Percentiles rank a stretch among this genome's conserved stretches.
These are phyloP conservation scores for Circaetus gallicus DNA, from an alignment of 2,113 vertebrate species.

Conservation along the genomic window DNA sequence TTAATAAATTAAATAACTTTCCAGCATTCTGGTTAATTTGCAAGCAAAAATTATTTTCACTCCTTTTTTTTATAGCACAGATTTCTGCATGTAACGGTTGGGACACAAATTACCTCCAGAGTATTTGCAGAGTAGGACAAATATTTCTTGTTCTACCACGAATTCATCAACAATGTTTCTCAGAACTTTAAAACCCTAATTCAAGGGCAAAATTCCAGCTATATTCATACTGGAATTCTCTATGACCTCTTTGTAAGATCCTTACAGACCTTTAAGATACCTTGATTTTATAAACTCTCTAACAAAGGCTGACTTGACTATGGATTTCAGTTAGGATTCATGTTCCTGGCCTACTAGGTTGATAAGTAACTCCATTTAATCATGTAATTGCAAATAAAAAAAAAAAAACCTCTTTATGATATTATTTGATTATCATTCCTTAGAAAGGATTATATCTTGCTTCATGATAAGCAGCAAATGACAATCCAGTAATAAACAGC, in stretches of 20 bases:
- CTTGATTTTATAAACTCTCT: background rate
- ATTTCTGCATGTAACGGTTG: constrained; percentile 40
- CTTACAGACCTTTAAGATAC: background rate
- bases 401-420: background rate
- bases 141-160: constrained; percentile 49
- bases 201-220: constrained; percentile 33
- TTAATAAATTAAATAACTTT: background rate
- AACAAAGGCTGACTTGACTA: background rate
- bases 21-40: constrained; percentile 30
- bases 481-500: background rate
- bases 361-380: background rate
- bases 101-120: constrained; percentile 48
- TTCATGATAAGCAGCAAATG: background rate
- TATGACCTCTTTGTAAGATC: background rate
- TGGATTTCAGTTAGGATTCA: constrained; percentile 1
- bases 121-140: background rate
- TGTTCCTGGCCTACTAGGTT: background rate
- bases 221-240: background rate
- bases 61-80: background rate
- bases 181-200: constrained; percentile 48
- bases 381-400: background rate
- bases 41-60: constrained; percentile 19
- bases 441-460: background rate
- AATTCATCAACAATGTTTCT: constrained; percentile 47
- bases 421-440: background rate